A percentile compares a stretch with the other conserved stretches of the same genome.
phyloP scores from a whole-genome alignment of 2,113 vertebrate genomes.

The Melanerpes aurifrons region DNA sequence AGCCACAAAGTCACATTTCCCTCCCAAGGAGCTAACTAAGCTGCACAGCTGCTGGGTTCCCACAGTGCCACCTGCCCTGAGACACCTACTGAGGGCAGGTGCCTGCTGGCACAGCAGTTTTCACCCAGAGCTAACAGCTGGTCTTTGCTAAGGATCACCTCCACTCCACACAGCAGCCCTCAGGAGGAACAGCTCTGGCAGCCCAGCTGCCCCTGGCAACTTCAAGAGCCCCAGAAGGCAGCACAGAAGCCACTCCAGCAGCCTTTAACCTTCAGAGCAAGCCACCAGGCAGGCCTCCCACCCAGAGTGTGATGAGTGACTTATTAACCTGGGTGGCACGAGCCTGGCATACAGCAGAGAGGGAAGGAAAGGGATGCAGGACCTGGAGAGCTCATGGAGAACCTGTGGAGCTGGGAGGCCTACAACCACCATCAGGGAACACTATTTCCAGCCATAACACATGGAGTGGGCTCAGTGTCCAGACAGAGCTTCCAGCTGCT shows the following conservation, averaged over 20 bases:
- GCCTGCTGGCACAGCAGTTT: background rate
- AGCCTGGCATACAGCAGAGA: background rate
- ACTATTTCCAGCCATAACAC: fast-evolving
- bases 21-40: background rate
- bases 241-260: background rate
- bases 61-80: background rate
- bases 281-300: fast-evolving
- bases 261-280: too few relatives aligned
- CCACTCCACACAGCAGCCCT: background rate
- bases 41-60: fast-evolving
- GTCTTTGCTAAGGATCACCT: background rate
- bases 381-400: fast-evolving
- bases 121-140: background rate
- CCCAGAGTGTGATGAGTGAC: fast-evolving
- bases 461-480: background rate
- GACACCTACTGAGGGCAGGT: fast-evolving
- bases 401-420: background rate
- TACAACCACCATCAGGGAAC: background rate
- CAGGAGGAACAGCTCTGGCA: fast-evolving
- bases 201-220: background rate
- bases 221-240: background rate
- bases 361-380: fast-evolving
- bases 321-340: background rate
- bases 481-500: background rate
- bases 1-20: background rate